Base-by-base conservation (phyloP, 2,797 vertebrate species). In the Hyperoplus immaculatus region DNA sequence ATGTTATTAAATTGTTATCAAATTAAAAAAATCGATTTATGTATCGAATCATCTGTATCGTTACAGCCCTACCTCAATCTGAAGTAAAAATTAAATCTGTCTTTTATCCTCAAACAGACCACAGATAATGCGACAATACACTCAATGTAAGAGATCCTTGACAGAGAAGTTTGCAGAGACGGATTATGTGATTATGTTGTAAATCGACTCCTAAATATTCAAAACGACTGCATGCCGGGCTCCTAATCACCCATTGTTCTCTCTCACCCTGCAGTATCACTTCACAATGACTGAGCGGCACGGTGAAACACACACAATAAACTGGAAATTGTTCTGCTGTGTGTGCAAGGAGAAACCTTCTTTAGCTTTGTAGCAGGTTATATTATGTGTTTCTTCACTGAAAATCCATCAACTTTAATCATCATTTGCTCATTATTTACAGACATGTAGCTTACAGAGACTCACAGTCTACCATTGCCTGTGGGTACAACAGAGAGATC, bases 221-320 rank as follows among this genome's bases (percentile, higher is more conserved):
- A 73, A 78, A 81, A 77, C 5, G 57, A 69, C 75, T 10, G 59
- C 62, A 58, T 0, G n/a, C 73, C 62, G 59, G 59, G 65, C 59
- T 49, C 68, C 67, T 71, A 72, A 71, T 81, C 89, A 82, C 76
- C 80, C 55, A 69, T 80, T 83, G 85, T 66, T 80, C 60, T 39
- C 5, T 65, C 45, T 47, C 67, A 47, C 63, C 59, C 53, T 56
- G 78, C 66, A 49, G 61, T 4, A 41, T 54, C 63, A 60, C 75
- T 61, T 61, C 77, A 74, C 72, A 59, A 4, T 45, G 78, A 75
- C 71, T 65, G 70, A 83, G 66, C 50, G 67, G 10, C 39, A 2
- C 60, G 47, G 69, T 45, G 63, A 75, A 63, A 41, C 29, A 8
- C 58, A 57, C 53, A 61, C 38, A 64, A 42, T 11, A 46, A 63